Conservation (phyloP, 1,140 invertebrate genomes). For the Armadillidium nasatum region DNA sequence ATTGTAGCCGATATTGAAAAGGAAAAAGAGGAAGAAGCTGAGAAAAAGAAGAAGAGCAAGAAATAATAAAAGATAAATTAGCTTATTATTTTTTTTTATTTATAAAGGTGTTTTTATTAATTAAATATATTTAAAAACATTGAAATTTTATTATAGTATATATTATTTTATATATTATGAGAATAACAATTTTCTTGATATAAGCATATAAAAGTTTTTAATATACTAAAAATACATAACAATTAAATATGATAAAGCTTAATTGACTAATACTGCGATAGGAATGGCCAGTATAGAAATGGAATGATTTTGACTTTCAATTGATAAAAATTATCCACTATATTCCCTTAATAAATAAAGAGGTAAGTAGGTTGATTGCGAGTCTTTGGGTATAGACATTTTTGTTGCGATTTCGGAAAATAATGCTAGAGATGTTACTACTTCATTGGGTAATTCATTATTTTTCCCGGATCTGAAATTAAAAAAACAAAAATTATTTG, state of each 20-base stretch:
- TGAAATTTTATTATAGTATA: no score
- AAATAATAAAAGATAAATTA: constrained; percentile 52
- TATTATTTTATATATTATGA: no score
- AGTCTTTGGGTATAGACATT: constrained; percentile 31
- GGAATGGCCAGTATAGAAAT: no score
- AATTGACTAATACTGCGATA: no score
- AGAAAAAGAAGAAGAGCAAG: constrained; percentile 90
- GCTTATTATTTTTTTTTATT: not conserved
- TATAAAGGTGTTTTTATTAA: no score
- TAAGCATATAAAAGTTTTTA: no score
- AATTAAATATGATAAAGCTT: no score
- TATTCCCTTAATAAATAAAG: constrained; percentile 29
- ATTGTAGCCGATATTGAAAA: constrained; percentile 93
- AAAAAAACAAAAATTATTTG: no score
- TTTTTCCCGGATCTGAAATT: constrained; percentile 24
- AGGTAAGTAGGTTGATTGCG: constrained; percentile 30
- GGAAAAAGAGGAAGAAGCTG: constrained; percentile 95
- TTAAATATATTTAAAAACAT: no score
- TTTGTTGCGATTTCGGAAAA: constrained; percentile 32
- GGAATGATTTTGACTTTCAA: no score
- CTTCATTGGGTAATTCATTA: constrained; percentile 31
- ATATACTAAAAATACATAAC: no score
- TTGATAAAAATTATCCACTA: constrained; percentile 23
- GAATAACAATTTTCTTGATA: no score
- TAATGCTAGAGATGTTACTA: constrained; percentile 26